Evolutionary conservation across 2,113 vertebrate genomes (phyloP).

Genomic region (Lampris megalopsis): DNA sequence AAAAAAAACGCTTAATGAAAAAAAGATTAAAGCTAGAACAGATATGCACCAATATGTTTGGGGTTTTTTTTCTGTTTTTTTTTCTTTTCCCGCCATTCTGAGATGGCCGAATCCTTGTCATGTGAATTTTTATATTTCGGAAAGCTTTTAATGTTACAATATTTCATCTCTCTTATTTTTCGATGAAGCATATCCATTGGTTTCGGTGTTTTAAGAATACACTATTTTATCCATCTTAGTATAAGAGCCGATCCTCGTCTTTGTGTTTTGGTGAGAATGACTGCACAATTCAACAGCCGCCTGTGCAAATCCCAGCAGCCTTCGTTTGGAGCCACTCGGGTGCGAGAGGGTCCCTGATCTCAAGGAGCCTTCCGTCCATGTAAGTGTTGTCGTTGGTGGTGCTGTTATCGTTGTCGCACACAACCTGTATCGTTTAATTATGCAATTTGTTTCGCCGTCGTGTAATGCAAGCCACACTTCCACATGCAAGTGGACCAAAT

Average conservation of each 20-base stretch:
- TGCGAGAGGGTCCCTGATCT: conserved; percentile 38
- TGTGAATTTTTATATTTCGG: conserved; percentile 73
- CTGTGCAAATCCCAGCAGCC: conserved; percentile 48
- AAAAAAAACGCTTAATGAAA: conserved; percentile 52
- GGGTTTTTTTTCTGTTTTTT: background rate
- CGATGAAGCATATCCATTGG: conserved; percentile 23
- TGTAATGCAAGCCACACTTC: conserved; percentile 58
- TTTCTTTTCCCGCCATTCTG: conserved; percentile 42
- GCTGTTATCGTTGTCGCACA: conserved; percentile 68
- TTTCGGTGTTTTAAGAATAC: conserved; percentile 38
- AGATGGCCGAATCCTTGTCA: conserved; percentile 65
- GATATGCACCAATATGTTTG: conserved; percentile 71
- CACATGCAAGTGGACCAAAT: conserved; percentile 47
- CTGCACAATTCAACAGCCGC: conserved; percentile 32
- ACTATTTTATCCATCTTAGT: conserved; percentile 42
- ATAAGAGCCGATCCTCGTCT: conserved; percentile 34
- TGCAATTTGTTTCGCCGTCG: conserved; percentile 74
- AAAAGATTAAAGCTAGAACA: conserved; percentile 58
- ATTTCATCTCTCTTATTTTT: conserved; percentile 44
- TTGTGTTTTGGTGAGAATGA: conserved; percentile 65
- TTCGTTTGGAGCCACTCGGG: conserved; percentile 36
- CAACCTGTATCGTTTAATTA: conserved; percentile 70
- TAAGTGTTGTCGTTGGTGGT: conserved; percentile 67
- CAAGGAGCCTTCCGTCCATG: conserved; percentile 61
- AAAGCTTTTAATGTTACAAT: conserved; percentile 55